phyloP scores from a whole-genome alignment of 2,888 invertebrate species.

The Melipona beecheii region DNA sequence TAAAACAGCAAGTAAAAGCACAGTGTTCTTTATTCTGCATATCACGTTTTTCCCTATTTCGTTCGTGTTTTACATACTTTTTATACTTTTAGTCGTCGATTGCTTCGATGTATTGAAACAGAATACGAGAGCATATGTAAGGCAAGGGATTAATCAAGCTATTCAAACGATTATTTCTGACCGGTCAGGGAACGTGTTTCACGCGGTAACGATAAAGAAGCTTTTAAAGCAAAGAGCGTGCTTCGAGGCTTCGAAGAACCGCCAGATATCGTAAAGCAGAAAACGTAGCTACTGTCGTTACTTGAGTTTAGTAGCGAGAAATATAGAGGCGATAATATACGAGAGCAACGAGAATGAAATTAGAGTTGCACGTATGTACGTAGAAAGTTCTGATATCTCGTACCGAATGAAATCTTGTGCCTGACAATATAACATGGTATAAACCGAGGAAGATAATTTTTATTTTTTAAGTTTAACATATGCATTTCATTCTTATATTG shows the following conservation, averaged over 20 bases:
- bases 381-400: not conserved
- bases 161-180: constrained; percentile 31
- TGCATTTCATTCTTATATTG: no score
- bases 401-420: not conserved
- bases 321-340: not conserved
- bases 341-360: not conserved
- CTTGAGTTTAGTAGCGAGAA: not conserved
- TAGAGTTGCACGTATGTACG: not conserved
- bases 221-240: constrained; percentile 15
- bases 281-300: not conserved
- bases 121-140: not conserved
- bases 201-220: constrained; percentile 29
- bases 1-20: no score
- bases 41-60: no score
- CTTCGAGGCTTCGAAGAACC: constrained; percentile 11
- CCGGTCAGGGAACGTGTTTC: constrained; percentile 34
- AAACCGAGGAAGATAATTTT: no score
- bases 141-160: constrained; percentile 23
- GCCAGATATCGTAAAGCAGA: not conserved
- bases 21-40: no score
- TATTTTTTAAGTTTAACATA: no score
- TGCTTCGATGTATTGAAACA: no score
- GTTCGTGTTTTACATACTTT: no score
- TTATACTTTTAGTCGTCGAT: no score
- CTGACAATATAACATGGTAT: no score